phyloP scores from a whole-genome alignment of 2,888 invertebrate species.

The Eugnorisma glareosa region DNA sequence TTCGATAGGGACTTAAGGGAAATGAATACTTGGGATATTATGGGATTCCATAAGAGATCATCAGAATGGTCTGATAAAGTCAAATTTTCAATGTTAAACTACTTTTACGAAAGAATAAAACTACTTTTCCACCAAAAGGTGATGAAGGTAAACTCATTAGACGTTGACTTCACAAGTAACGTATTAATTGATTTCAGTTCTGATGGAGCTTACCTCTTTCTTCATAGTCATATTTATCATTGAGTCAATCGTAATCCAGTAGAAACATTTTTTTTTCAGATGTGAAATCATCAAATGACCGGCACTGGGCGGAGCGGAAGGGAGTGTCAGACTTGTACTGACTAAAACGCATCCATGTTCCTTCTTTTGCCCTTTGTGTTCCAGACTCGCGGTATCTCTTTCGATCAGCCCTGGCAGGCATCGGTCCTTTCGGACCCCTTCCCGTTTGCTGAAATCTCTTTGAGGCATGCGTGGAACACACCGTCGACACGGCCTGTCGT shows the following conservation, averaged over 20 bases:
- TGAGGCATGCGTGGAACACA: too few relatives aligned
- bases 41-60: slow-evolving; percentile 35
- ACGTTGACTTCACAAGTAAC: neutral
- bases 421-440: too few relatives aligned
- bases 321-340: too few relatives aligned
- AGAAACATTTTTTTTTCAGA: too few relatives aligned
- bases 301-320: too few relatives aligned
- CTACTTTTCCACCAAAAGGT: neutral
- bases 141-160: neutral
- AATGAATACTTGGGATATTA: slow-evolving; percentile 60
- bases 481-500: too few relatives aligned
- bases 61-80: slow-evolving; percentile 1
- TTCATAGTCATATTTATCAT: neutral
- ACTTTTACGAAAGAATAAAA: neutral
- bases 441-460: too few relatives aligned
- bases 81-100: neutral
- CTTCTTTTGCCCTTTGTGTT: too few relatives aligned
- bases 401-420: too few relatives aligned
- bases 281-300: too few relatives aligned
- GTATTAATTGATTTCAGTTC: neutral
- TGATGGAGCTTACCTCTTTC: neutral
- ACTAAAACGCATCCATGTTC: too few relatives aligned
- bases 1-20: slow-evolving; percentile 54
- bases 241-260: neutral
- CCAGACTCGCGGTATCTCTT: too few relatives aligned